Base-by-base conservation (phyloP, 37 sponge, comb jelly and placozoan genomes). In the Cliona cf. orientalis region DNA sequence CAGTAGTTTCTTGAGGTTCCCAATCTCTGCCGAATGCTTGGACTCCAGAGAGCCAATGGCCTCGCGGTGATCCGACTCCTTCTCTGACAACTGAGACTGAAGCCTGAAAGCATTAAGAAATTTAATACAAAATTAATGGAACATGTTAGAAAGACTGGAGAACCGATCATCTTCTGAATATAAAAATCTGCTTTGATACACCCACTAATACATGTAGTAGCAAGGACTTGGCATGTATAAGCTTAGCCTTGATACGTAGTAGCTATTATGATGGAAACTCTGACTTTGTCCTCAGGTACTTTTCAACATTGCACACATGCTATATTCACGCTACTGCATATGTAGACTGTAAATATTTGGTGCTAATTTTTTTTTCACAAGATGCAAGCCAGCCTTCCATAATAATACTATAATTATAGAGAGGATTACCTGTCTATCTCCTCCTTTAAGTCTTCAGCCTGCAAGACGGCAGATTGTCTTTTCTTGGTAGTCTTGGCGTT, bases 61-160 rank as follows among this genome's bases (percentile, higher is more conserved):
- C 41, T 93, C 93, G 2, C 40, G 53, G 28, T 84, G 86, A 32
- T 93, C 93, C 0, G 71, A 25, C 44, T 88, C 90, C 45, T 83
- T 65, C 40, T 85, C 86, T 17, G 74, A 44, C 53, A 93, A n/a
- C 42, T 81, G 68, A 23, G 65, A 19, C 39, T 78, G 75, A 53
- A 93, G 53, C 46, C 93, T 93, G 58, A 37, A 38, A 45, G 12
- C 65, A 40, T n/a, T n/a, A n/a, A n/a, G n/a, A n/a, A n/a, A n/a
- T n/a, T n/a, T n/a, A n/a, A n/a, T n/a, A n/a, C n/a, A n/a, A n/a
- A n/a, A n/a, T n/a, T n/a, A n/a, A n/a, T n/a, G n/a, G n/a, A n/a
- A n/a, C n/a, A n/a, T n/a, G n/a, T n/a, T n/a, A n/a, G n/a, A n/a
- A n/a, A n/a, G n/a, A n/a, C n/a, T n/a, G n/a, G n/a, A n/a, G n/a